phyloP scores from a whole-genome alignment of 2,888 invertebrate species.

The Hirtodrosophila histrioides region DNA sequence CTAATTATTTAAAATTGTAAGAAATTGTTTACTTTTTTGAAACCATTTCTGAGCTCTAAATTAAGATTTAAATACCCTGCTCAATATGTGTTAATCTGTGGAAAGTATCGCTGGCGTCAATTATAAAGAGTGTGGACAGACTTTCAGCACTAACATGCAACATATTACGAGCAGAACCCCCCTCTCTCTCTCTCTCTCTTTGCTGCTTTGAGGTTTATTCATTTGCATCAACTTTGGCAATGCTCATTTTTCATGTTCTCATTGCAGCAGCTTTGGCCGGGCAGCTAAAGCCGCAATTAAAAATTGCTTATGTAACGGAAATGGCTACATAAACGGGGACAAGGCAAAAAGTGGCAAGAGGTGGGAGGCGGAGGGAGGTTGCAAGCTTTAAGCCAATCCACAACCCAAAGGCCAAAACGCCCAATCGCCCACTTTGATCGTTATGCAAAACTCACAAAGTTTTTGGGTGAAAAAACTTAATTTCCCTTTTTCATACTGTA shows the following conservation, averaged over 20 bases:
- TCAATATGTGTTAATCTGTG: too few species aligned
- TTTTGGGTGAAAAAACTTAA: slow-evolving; percentile 64
- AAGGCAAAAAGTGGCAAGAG: neutral
- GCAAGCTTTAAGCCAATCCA: slow-evolving; percentile 15
- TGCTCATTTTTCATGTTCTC: slow-evolving; percentile 72
- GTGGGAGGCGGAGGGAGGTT: neutral
- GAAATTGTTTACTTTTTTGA: too few species aligned
- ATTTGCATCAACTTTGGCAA: slow-evolving; percentile 71
- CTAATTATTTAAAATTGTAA: too few species aligned
- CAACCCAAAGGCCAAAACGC: neutral
- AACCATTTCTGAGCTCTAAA: too few species aligned
- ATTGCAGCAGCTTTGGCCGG: slow-evolving; percentile 14
- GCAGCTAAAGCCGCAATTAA: slow-evolving; percentile 71
- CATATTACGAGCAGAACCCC: too few species aligned
- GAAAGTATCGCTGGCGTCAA: too few species aligned
- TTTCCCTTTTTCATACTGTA: slow-evolving; percentile 51
- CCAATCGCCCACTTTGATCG: slow-evolving; percentile 27
- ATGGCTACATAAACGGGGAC: slow-evolving; percentile 40
- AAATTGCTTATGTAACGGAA: slow-evolving; percentile 76
- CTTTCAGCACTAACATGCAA: too few species aligned
- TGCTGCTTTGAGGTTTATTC: slow-evolving; percentile 61
- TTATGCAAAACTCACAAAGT: slow-evolving; percentile 62
- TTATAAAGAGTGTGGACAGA: too few species aligned
- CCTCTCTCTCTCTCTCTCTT: neutral
- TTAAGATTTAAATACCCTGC: too few species aligned